Conservation (phyloP, 2,113 vertebrate genomes). For the Condylura cristata region DNA sequence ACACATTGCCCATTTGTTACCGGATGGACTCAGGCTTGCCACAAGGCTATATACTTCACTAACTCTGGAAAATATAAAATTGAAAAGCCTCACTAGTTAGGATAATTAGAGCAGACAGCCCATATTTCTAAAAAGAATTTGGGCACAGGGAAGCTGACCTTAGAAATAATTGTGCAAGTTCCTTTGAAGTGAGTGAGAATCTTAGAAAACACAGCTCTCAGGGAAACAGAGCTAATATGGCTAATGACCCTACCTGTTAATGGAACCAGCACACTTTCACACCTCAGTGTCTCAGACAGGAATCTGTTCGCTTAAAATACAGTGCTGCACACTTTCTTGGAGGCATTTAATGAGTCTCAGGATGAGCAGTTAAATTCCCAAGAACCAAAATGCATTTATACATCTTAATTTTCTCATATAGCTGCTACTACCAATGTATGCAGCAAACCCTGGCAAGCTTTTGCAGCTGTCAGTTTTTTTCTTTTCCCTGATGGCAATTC, state of each 20-base stretch:
- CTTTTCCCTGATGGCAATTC: background rate
- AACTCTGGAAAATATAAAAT: conserved; percentile 15
- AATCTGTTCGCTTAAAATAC: background rate
- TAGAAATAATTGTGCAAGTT: background rate
- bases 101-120: conserved; percentile 30
- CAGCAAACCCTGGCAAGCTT: background rate
- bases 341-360: conserved; percentile 45
- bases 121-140: background rate
- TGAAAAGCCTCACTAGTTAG: conserved; percentile 5
- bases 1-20: background rate
- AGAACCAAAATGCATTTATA: background rate
- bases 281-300: background rate
- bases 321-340: background rate
- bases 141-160: background rate
- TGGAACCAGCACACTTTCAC: background rate
- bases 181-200: conserved; percentile 53
- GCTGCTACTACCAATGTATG: background rate
- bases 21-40: background rate
- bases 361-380: background rate
- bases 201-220: background rate
- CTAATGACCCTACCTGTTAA: background rate
- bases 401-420: background rate
- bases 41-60: background rate
- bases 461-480: background rate
- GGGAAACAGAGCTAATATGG: background rate